These are phyloP conservation scores for Eupithecia pulchellata DNA, from an alignment of 2,888 invertebrate species.

Conservation along the genomic window DNA sequence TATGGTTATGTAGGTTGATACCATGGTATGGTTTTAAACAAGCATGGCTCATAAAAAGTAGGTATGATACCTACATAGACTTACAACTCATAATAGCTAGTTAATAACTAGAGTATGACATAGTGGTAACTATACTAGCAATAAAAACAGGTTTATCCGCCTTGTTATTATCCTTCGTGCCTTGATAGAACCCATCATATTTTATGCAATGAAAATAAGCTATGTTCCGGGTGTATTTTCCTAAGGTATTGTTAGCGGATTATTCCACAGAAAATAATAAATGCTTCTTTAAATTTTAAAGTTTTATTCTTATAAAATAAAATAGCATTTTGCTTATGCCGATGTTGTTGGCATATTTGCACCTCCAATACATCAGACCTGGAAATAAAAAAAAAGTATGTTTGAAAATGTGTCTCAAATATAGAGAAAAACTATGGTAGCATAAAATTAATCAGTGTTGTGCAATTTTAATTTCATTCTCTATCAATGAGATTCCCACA, in stretches of 20 bases:
- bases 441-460: constrained; percentile 63
- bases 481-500: constrained; percentile 85
- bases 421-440: background rate
- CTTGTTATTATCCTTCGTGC: background rate
- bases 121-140: too few relatives aligned
- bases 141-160: background rate
- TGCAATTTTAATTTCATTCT: constrained; percentile 79
- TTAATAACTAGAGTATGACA: too few relatives aligned
- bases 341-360: constrained; percentile 99
- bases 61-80: background rate
- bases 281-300: constrained; percentile 16
- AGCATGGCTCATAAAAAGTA: too few relatives aligned
- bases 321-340: constrained; percentile 88
- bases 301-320: constrained; percentile 44
- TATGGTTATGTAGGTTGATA: too few relatives aligned
- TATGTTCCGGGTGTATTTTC: background rate
- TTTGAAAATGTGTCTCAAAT: background rate
- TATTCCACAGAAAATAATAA: constrained; percentile 10
- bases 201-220: background rate
- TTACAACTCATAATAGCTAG: background rate
- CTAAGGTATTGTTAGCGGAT: background rate
- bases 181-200: background rate
- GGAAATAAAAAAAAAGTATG: constrained; percentile 65
- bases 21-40: too few relatives aligned
- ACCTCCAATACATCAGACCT: constrained; percentile 98